phyloP scores from a whole-genome alignment of 2,888 invertebrate genomes.

The Holacanthella duospinosa region DNA sequence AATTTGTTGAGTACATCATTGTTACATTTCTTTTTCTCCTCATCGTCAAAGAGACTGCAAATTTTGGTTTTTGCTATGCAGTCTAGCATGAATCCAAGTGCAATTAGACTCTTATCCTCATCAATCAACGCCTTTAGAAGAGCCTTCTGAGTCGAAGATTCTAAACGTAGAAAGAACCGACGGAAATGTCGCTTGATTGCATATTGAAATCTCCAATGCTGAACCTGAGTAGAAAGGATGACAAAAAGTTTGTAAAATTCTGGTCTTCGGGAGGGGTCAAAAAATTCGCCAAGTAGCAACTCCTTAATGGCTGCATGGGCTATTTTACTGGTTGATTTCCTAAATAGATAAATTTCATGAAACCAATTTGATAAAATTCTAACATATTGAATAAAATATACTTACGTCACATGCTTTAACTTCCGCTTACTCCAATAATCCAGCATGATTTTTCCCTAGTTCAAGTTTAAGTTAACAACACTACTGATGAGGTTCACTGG shows the following conservation, averaged over 20 bases:
- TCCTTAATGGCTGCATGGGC: background rate
- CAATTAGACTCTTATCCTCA: background rate
- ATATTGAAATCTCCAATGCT: background rate
- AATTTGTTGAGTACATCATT: conserved; percentile 52
- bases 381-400: background rate
- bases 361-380: background rate
- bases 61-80: background rate
- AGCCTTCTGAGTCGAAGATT: background rate
- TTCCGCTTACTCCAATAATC: conserved; percentile 8
- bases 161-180: background rate
- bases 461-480: no score
- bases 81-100: conserved; percentile 1
- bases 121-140: background rate
- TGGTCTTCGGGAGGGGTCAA: background rate
- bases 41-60: conserved; percentile 6
- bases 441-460: no score
- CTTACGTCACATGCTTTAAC: conserved; percentile 7
- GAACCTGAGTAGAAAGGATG: background rate
- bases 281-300: background rate
- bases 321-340: background rate
- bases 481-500: background rate
- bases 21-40: conserved; percentile 5
- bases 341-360: background rate
- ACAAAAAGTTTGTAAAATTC: background rate
- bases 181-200: background rate